These are phyloP conservation scores for Xylocopa sonorina DNA, from an alignment of 1,140 invertebrate genomes.

Conservation along the genomic window DNA sequence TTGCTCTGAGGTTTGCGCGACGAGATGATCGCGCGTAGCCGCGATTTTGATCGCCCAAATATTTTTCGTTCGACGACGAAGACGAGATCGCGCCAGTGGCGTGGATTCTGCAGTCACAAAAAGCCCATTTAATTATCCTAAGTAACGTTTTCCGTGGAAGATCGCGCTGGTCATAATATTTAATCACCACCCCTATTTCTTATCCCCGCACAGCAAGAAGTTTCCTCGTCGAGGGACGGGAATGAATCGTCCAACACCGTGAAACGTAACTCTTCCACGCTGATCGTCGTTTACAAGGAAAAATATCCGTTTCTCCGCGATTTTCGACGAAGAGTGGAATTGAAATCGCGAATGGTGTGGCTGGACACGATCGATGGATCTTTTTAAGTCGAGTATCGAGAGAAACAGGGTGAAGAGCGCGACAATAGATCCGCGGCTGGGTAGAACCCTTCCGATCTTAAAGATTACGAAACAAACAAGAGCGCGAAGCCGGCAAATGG, in stretches of 20 bases:
- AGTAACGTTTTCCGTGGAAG: slow-evolving; percentile 78
- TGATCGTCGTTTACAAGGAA: background rate
- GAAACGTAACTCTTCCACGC: background rate
- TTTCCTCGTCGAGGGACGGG: slow-evolving; percentile 40
- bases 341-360: background rate
- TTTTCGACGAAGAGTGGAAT: background rate
- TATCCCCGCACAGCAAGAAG: slow-evolving; percentile 62
- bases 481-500: slow-evolving; percentile 78
- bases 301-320: background rate
- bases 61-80: too few relatives aligned
- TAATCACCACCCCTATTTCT: slow-evolving; percentile 81
- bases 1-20: too few relatives aligned
- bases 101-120: slow-evolving; percentile 68
- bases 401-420: background rate
- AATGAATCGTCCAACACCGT: slow-evolving; percentile 65
- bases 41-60: background rate
- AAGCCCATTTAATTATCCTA: slow-evolving; percentile 81
- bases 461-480: slow-evolving; percentile 82
- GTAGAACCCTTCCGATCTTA: slow-evolving; percentile 80
- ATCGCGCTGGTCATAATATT: slow-evolving; percentile 82
- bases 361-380: background rate
- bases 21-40: too few relatives aligned
- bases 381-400: too few relatives aligned
- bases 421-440: slow-evolving; percentile 74
- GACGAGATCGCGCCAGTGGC: too few relatives aligned